Conservation (phyloP, 2,113 vertebrate genomes). For the Picathartes gymnocephalus region DNA sequence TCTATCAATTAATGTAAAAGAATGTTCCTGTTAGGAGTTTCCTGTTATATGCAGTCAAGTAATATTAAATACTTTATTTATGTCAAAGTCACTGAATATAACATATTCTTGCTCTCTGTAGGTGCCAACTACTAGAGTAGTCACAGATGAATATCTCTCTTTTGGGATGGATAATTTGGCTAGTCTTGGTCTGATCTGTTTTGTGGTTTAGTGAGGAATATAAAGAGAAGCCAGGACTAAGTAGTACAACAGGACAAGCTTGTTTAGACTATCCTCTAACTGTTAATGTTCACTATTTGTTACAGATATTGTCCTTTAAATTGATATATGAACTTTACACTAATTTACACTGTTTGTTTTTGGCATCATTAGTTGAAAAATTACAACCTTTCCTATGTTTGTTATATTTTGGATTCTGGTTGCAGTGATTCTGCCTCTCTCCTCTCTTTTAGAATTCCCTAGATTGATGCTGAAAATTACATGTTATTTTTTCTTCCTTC, state of each 20-base stretch:
- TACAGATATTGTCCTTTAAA: background rate
- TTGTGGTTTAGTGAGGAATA: background rate
- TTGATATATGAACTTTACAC: background rate
- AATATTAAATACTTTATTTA: background rate
- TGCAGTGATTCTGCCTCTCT: background rate
- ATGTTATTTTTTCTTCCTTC: conserved; percentile 41
- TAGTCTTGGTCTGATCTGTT: background rate
- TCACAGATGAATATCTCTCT: background rate
- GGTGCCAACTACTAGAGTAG: background rate
- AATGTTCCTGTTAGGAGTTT: background rate
- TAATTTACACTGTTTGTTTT: background rate
- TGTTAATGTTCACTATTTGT: background rate
- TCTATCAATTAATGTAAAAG: background rate
- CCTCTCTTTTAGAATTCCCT: conserved; percentile 4
- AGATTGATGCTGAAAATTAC: conserved; percentile 54
- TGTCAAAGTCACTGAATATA: background rate
- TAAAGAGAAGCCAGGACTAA: background rate
- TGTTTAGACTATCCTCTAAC: background rate
- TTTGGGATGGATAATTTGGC: background rate
- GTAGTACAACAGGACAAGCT: background rate
- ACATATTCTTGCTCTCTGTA: background rate
- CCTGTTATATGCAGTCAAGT: background rate
- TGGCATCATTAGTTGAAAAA: background rate
- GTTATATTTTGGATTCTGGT: background rate
- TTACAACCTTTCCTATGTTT: background rate